Base-by-base conservation (phyloP, 2,888 invertebrate genomes). In the Apamea crenata region DNA sequence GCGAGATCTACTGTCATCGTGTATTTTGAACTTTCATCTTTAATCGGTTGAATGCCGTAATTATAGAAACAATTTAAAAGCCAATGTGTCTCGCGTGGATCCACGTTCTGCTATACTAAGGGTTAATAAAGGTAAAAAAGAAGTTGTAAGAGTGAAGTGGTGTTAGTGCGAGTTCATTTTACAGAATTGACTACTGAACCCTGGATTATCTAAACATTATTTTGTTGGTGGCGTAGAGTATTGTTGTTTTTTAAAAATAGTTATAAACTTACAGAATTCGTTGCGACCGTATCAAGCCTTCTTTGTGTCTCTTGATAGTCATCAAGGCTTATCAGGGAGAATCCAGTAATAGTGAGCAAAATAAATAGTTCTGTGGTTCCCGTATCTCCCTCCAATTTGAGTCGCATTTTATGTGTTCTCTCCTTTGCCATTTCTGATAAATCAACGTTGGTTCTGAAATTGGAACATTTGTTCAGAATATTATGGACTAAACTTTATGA, bases 271-370 rank as follows among this genome's bases (percentile, higher is more conserved):
- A 98, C 98, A 93, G 98, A 98, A 96, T 97, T 96, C 75, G 97
- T 97, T 47, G 95, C 91, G 0, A 98, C 91, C 0, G 89, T 90
- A 89, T 97, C 96, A 1, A 97, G 94, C 91, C 98, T 98, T 16
- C 97, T 96, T 0, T 98, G 97, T 89, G 98, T 98, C 78, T 98
- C 98, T 88, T 98, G 98, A 92, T 98, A 98, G 14, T 98, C 98
- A 53, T 98, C 98, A 63, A 99, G 95, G 95, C 99, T 99, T 53
- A 98, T 98, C 70, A 99, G 98, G 7, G 98, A 98, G 1, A 98
- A 99, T 0, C 99, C 99, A 89, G 99, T 99, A 84, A 99, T 98
- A 16, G 99, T 99, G 32, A 99, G 96, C 86, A 99, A 97, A 29
- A 99, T 96, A 92, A 98, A 98, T 80, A 99, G 97, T 89, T 98